Base-by-base conservation (phyloP, 2,797 vertebrate species). In the Carduelis carduelis region DNA sequence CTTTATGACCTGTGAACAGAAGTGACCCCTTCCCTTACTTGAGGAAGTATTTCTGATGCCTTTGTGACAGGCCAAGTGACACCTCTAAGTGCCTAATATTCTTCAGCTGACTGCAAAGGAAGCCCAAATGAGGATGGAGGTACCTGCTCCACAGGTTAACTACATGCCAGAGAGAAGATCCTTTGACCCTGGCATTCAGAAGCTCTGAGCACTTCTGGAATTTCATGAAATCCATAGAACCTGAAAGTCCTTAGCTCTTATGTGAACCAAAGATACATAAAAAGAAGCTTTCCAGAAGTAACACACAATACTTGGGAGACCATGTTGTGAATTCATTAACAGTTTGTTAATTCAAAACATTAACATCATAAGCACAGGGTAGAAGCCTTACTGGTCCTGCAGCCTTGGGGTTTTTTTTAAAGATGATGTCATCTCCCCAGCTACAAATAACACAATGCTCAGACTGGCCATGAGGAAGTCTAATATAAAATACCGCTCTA, bases 311-410 rank as follows among this genome's bases (percentile, higher is more conserved):
- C 91, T 49, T 84, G 77, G 77, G 76, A 93, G 80, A 90, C 68
- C 80, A 72, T 47, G 50, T 90, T 86, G 76, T 72, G 85, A 96
- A 91, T 93, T 86, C 80, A 90, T 93, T 88, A 95, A 65, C 85
- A 91, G 74, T 87, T 84, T 92, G 66, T 89, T 93, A 96, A 93
- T 91, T 87, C 70, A 89, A 90, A 92, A 87, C 52, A 89, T 70
- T 90, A 91, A 71, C 55, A 88, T 69, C 74, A 70, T n/a, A 88
- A 88, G 79, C 66, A 83, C 17, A 52, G 85, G 39, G 37, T 30
- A 68, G 44, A 37, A 91, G 47, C 53, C 65, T 76, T 61, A 81
- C 21, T 37, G 63, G 30, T 87, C 30, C 39, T 55, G 43, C 11
- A 41, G 34, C 21, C 59, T n/a, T 52, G 39, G 34, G 8, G 6